Evolutionary conservation across 2,888 invertebrate species (phyloP).

Genomic region (Drosophila pseudotakahashii): DNA sequence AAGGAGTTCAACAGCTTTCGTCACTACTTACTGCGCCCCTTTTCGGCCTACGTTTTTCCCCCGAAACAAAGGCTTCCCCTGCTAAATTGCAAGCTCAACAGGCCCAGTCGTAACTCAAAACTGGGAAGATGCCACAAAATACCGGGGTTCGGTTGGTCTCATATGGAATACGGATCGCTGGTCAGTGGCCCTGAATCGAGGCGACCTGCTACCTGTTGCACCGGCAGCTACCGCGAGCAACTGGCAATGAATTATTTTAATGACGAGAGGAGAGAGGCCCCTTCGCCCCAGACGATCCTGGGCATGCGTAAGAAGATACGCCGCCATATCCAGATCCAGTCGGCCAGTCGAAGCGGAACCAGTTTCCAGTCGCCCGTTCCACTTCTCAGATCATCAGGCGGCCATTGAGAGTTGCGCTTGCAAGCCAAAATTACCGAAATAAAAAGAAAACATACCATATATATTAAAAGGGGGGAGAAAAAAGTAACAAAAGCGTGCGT

Average conservation of each 20-base stretch:
- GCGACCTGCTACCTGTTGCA: constrained; percentile 67
- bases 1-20: background rate
- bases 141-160: constrained; percentile 6
- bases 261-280: constrained; percentile 60
- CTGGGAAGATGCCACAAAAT: constrained; percentile 29
- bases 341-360: constrained; percentile 34
- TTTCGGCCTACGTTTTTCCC: background rate
- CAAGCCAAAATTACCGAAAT: constrained; percentile 52
- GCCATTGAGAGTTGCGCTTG: constrained; percentile 63
- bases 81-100: constrained; percentile 43
- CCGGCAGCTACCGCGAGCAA: constrained; percentile 29
- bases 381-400: constrained; percentile 41
- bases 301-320: constrained; percentile 64
- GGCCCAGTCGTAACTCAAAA: constrained; percentile 60
- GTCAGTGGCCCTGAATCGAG: constrained; percentile 51
- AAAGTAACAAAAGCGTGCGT: constrained; percentile 35
- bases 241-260: constrained; percentile 73
- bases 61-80: background rate
- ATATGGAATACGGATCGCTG: constrained; percentile 18
- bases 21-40: background rate
- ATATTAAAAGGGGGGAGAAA: constrained; percentile 10
- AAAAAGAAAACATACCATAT: constrained; percentile 8
- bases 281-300: constrained; percentile 40
- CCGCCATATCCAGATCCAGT: constrained; percentile 40
- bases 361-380: constrained; percentile 41